phyloP scores from a whole-genome alignment of 2,797 vertebrate genomes.

The Falco cherrug region DNA sequence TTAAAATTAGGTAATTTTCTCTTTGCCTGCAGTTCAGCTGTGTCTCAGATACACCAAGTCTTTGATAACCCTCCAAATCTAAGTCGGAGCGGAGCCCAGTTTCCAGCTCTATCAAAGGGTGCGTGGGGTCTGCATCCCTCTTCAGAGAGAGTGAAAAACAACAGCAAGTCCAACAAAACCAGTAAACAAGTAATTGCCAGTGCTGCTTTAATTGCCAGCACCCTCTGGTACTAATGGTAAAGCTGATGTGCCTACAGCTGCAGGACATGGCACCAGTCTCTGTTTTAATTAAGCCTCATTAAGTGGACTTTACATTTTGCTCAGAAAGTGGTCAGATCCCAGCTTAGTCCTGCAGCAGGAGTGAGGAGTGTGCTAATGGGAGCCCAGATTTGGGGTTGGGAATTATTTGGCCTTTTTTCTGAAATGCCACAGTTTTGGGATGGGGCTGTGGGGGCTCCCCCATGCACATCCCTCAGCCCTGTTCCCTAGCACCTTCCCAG shows the following conservation, averaged over 20 bases:
- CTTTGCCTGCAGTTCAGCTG: background rate
- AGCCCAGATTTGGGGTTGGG: background rate
- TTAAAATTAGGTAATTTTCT: background rate
- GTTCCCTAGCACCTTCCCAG: background rate
- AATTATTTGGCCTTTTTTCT: background rate
- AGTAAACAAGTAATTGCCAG: background rate
- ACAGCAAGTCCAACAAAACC: background rate
- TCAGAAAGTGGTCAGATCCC: background rate
- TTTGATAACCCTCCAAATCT: background rate
- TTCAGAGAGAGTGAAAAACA: background rate
- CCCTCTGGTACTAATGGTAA: background rate
- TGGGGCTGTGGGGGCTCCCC: rapidly evolving
- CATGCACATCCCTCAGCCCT: background rate
- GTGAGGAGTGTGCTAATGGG: background rate
- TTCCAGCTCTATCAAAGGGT: background rate
- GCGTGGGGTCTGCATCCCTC: background rate
- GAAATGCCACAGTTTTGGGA: background rate
- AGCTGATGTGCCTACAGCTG: background rate
- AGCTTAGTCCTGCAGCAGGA: background rate
- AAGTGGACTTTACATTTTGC: background rate
- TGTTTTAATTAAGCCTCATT: conserved; percentile 4
- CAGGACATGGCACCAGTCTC: background rate
- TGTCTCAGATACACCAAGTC: background rate
- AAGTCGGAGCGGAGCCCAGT: rapidly evolving
- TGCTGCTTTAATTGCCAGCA: background rate